Evolutionary conservation across 2,797 vertebrate genomes (phyloP).

Genomic region (Austrolebias charrua): DNA sequence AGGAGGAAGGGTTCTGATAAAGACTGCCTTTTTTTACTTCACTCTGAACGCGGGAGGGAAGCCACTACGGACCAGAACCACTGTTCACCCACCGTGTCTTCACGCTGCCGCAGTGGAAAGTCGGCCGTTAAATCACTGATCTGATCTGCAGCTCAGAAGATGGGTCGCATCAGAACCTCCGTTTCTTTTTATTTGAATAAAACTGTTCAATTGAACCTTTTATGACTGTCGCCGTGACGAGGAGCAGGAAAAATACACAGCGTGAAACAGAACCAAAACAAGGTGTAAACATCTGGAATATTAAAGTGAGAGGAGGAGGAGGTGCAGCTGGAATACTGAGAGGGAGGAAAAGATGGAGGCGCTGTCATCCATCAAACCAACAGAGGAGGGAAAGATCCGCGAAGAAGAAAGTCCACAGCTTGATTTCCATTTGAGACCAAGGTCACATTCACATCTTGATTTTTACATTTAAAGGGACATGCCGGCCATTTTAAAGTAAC

Average conservation of each 20-base stretch:
- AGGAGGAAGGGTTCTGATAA: slow-evolving; percentile 53
- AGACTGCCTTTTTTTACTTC: slow-evolving; percentile 64
- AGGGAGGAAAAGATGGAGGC: slow-evolving; percentile 34
- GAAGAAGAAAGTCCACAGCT: background rate
- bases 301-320: slow-evolving; percentile 15
- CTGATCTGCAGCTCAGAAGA: slow-evolving; percentile 54
- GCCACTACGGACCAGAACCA: slow-evolving; percentile 64
- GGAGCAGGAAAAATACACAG: background rate
- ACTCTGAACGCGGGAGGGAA: slow-evolving; percentile 64
- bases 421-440: too few relatives aligned
- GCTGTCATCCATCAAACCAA: background rate
- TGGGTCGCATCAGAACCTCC: too few relatives aligned
- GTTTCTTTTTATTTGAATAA: too few relatives aligned
- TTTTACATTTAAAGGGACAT: too few relatives aligned
- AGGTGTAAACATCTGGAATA: slow-evolving; percentile 32
- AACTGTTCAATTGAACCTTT: too few relatives aligned
- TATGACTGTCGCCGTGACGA: background rate
- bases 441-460: too few relatives aligned
- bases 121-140: slow-evolving; percentile 48
- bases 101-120: slow-evolving; percentile 42
- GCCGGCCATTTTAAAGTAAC: too few relatives aligned
- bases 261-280: slow-evolving; percentile 17
- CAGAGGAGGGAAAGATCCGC: slow-evolving; percentile 39
- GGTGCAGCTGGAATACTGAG: slow-evolving; percentile 53
- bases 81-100: slow-evolving; percentile 35